Evolutionary conservation across 1,140 invertebrate genomes (phyloP).

Genomic region (Ericerus pela): DNA sequence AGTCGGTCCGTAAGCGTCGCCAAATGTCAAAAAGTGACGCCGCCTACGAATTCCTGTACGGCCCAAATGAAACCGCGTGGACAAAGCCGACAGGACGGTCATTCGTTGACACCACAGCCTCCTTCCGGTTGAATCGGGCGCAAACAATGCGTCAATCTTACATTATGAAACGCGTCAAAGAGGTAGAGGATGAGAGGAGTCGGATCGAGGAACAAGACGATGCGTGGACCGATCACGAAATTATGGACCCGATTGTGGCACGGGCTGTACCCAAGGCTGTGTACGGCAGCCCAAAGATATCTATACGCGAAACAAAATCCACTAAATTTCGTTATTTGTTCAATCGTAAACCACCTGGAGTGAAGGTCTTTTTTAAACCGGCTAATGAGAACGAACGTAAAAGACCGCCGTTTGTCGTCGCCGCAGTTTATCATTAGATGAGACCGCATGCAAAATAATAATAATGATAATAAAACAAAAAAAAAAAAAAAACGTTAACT

Average conservation of each 20-base stretch:
- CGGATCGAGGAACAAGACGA: background rate
- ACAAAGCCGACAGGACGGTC: background rate
- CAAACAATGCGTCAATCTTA: background rate
- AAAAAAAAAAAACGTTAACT: too few relatives aligned
- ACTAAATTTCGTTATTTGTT: background rate
- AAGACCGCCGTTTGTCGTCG: background rate
- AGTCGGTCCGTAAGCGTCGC: background rate
- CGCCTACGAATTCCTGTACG: background rate
- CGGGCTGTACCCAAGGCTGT: background rate
- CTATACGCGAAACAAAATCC: background rate
- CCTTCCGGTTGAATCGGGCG: background rate
- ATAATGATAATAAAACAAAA: too few relatives aligned
- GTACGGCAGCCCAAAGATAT: background rate
- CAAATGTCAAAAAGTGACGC: background rate
- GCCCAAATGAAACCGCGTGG: background rate
- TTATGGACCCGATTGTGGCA: background rate
- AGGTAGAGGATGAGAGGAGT: background rate
- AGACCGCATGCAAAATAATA: too few relatives aligned
- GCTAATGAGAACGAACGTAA: background rate
- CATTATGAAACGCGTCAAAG: background rate
- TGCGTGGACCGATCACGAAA: too few relatives aligned
- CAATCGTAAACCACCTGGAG: background rate
- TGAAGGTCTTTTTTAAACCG: background rate
- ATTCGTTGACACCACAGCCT: background rate
- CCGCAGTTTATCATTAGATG: too few relatives aligned